A percentile compares a stretch with the other conserved stretches of the same genome.
Evolutionary conservation across 2,888 invertebrate genomes (phyloP).

Genomic region (Beris chalybata): DNA sequence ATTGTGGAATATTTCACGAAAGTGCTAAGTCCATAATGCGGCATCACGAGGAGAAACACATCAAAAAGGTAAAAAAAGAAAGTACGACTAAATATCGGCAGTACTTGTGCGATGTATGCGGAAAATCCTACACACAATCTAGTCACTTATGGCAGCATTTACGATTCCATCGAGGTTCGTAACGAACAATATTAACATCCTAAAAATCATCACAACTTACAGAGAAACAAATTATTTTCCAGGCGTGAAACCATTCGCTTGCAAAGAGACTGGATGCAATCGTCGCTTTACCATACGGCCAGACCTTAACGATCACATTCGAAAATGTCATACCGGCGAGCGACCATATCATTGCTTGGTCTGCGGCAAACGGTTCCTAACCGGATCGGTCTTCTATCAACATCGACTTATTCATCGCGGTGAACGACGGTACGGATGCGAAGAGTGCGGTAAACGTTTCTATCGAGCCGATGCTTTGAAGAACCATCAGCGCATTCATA

Average conservation of each 20-base stretch:
- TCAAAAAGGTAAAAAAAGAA: constrained; percentile 56
- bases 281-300: constrained; percentile 66
- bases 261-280: constrained; percentile 63
- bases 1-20: constrained; percentile 49
- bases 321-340: constrained; percentile 67
- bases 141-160: constrained; percentile 69
- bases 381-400: constrained; percentile 67
- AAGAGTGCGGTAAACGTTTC: constrained; percentile 65
- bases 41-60: constrained; percentile 63
- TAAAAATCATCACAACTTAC: neutral
- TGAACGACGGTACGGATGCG: constrained; percentile 65
- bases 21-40: constrained; percentile 51
- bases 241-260: constrained; percentile 67
- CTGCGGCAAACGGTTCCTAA: constrained; percentile 64
- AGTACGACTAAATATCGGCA: constrained; percentile 50
- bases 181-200: neutral
- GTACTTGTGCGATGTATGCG: constrained; percentile 64
- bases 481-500: constrained; percentile 65
- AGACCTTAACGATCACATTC: constrained; percentile 65
- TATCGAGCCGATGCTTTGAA: constrained; percentile 67
- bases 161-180: constrained; percentile 64
- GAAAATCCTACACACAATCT: constrained; percentile 64
- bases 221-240: constrained; percentile 29
- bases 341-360: constrained; percentile 65
- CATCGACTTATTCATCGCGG: constrained; percentile 66